phyloP scores from a whole-genome alignment of 2,113 vertebrate species.

The Caranx ignobilis region DNA sequence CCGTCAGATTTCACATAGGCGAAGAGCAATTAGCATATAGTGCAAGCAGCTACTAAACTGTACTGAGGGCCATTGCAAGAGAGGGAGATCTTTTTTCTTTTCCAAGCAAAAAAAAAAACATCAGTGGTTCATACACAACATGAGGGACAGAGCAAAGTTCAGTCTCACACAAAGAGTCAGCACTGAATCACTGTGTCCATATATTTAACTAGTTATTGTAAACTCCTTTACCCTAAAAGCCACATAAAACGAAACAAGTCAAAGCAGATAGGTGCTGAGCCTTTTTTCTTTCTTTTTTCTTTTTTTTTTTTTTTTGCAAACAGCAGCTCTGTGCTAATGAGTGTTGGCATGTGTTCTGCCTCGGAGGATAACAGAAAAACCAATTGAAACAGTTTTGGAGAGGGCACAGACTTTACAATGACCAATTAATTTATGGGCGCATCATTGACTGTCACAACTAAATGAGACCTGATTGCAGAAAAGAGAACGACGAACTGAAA shows the following conservation, averaged over 20 bases:
- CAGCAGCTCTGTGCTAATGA: constrained; percentile 48
- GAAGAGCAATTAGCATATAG: background rate
- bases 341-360: constrained; percentile 57
- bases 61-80: constrained; percentile 32
- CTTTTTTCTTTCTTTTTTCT: background rate
- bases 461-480: constrained; percentile 53
- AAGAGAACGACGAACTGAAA: constrained; percentile 26
- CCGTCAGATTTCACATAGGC: constrained; percentile 5
- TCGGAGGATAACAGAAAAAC: constrained; percentile 44
- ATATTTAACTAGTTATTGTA: constrained; percentile 9
- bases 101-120: constrained; percentile 17
- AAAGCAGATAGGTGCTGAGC: constrained; percentile 29
- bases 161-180: constrained; percentile 34
- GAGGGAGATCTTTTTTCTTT: background rate
- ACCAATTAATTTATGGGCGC: constrained; percentile 62
- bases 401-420: constrained; percentile 44
- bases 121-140: constrained; percentile 21
- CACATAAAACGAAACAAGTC: constrained; percentile 16
- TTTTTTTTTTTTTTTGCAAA: constrained; percentile 13
- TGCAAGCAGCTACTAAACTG: background rate
- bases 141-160: constrained; percentile 36
- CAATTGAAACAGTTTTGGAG: constrained; percentile 35
- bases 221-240: constrained; percentile 8
- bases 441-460: constrained; percentile 43
- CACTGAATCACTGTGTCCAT: background rate